Evolutionary conservation across 2,797 vertebrate species (phyloP).

Genomic region (Heteromormyrus szaboi): DNA sequence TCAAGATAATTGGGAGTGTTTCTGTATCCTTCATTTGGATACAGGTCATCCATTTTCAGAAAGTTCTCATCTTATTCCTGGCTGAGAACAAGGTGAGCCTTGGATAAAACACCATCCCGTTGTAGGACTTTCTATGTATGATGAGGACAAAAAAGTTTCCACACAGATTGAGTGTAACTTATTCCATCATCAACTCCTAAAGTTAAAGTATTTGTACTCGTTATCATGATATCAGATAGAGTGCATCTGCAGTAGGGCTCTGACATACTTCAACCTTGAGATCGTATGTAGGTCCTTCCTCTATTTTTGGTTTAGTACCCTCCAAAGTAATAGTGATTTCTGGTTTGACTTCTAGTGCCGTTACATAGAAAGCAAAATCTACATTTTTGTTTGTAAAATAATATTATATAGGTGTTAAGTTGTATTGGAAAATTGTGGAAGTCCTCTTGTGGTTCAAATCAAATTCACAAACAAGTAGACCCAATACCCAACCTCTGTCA

Average conservation of each 20-base stretch:
- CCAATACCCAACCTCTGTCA: not conserved
- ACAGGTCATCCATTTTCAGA: constrained; percentile 1
- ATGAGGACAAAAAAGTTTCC: not conserved
- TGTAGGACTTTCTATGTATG: not conserved
- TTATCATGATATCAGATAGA: not conserved
- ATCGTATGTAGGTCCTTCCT: constrained; percentile 29
- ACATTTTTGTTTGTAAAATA: not conserved
- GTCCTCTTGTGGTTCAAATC: not conserved
- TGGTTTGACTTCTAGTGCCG: constrained; percentile 23
- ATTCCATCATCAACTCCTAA: not conserved
- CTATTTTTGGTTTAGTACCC: constrained; percentile 41
- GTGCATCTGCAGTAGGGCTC: constrained; percentile 10
- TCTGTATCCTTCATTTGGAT: not conserved
- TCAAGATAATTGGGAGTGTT: not conserved
- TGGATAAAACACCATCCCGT: not conserved
- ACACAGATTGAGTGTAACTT: not conserved
- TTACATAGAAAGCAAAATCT: not conserved
- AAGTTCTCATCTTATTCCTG: not conserved
- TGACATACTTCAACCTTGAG: constrained; percentile 33
- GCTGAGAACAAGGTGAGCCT: not conserved
- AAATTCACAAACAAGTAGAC: not conserved
- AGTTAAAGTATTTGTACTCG: not conserved
- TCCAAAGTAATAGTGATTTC: constrained; percentile 36
- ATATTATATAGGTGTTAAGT: not conserved
- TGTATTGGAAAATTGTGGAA: not conserved